Evolutionary conservation across 2,797 vertebrate genomes (phyloP), one percentile per base, ranked within the genome.

Genomic region (Gymnothorax reevesii): DNA sequence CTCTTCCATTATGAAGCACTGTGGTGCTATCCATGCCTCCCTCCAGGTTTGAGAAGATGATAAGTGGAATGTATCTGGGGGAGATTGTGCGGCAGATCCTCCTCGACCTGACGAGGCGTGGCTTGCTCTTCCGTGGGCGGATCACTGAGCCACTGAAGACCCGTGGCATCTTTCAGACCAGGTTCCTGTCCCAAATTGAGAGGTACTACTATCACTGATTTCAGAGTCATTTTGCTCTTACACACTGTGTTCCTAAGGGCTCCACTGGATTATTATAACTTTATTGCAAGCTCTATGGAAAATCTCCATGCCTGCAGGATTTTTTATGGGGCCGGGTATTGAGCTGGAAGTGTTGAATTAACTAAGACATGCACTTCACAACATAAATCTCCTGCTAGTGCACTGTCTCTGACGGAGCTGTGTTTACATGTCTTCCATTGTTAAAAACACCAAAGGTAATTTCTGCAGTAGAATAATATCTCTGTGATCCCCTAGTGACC

Each of bases 31-130:
- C 4, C 49, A n/a, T 15, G 17, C 15, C 27, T 62, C 64, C 3
- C 22, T 89, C 91, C 90, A 99, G 98, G 91, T 99, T 98, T 69
- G 98, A 98, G 93, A 99, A 99, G 93, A 96, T 98, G 96, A 98
- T 96, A 86, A 98, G 98, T 88, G 98, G 98, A 75, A 98, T 99
- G 97, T 99, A 99, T 91, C 93, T 99, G 84, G 98, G 98, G 79
- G 98, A 99, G 94, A 95, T 99, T 42, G 98, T 99, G 79, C 95
- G 97, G 82, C 96, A 97, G 86, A 97, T 99, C 83, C 95, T 99
- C 85, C 94, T 98, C 0, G 97, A 98, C 93, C 93, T 99, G 86
- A 99, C 97, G 85, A 97, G 95, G 85, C 93, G 93, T 83, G 97
- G 97, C 4, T 93, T 99, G 83, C 93, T 99, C 87, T 99, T 99